Evolutionary conservation across 2,797 vertebrate genomes (phyloP), one percentile per base, ranked within the genome.

Genomic region (Columba guinea): DNA sequence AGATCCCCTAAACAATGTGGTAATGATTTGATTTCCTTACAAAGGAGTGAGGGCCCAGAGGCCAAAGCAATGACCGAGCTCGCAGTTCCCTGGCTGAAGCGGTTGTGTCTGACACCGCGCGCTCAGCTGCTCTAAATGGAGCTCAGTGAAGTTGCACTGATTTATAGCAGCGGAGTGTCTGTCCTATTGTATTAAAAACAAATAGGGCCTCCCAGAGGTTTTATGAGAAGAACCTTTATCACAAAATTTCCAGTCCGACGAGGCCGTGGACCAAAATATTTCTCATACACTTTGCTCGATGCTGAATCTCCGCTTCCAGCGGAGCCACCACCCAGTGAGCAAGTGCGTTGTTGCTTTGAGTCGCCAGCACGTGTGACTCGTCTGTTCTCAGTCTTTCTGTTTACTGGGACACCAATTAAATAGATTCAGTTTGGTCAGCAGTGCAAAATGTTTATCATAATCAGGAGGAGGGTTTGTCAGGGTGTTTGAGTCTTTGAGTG

Each of bases 171-270:
- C 51, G 2, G 62, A 59, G 49, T 49, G 84, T 55, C 93, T 85
- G 89, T 90, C 67, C 91, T 55, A 52, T 80, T 80, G 87, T 83
- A 60, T 48, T 63, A 3, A 92, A 90, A 89, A 84, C 95, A 92
- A 92, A 88, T 35, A 73, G 87, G 89, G 39, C 80, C 83, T 86
- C 87, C 52, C 37, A 16, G 60, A n/a, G 76, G 63, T 46, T 86
- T 67, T 34, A 51, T 13, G 41, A 87, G 75, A 55, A 73, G 71
- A 87, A 59, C 32, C 69, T 87, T 77, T 28, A 49, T 81, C 75
- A 34, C 59, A 65, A 73, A 62, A 74, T 53, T 85, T 94, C 52
- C 84, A 78, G 52, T 46, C 58, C 48, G 15, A 0, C 0, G 2
- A 51, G 48, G 23, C 18, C 3, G 2, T 7, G 24, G 51, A 46